Evolutionary conservation across 2,888 invertebrate genomes (phyloP).

Genomic region (Cerastoderma edule): DNA sequence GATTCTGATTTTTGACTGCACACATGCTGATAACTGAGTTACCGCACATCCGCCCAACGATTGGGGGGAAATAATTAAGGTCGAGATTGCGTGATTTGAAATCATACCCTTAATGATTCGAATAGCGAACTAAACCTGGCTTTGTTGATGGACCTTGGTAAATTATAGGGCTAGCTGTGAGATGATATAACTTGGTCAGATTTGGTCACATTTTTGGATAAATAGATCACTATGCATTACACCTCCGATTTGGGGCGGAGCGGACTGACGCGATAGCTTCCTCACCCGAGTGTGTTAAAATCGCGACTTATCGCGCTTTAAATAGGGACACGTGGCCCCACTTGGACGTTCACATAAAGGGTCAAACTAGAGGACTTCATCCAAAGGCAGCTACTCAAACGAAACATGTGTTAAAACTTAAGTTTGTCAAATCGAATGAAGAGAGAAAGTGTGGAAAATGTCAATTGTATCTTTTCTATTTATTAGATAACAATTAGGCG

Average conservation of each 20-base stretch:
- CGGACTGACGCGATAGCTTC: conserved; percentile 25
- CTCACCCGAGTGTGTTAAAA: conserved; percentile 36
- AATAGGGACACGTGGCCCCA: conserved; percentile 21
- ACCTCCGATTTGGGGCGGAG: conserved; percentile 34
- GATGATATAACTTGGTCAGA: conserved; percentile 20
- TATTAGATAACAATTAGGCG: conserved; percentile 8
- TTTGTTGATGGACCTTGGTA: conserved; percentile 2
- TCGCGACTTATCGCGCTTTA: conserved; percentile 19
- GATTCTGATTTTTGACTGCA: conserved; percentile 34
- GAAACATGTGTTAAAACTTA: conserved; percentile 16
- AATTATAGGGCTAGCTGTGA: conserved; percentile 27
- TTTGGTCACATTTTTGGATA: conserved; percentile 35
- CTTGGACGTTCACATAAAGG: conserved; percentile 16
- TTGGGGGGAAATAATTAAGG: conserved; percentile 13
- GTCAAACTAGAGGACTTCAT: neutral
- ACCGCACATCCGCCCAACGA: conserved; percentile 16
- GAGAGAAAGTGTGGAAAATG: conserved; percentile 12
- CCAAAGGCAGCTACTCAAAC: conserved; percentile 4
- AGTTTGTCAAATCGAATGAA: neutral
- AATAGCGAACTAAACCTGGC: conserved; percentile 11
- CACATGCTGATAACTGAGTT: conserved; percentile 28
- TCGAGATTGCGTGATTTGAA: conserved; percentile 20
- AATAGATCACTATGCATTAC: conserved; percentile 42
- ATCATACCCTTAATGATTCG: conserved; percentile 24
- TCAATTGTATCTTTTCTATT: neutral